Conservation (phyloP, 2,888 invertebrate species). For the Sympetrum striolatum region DNA sequence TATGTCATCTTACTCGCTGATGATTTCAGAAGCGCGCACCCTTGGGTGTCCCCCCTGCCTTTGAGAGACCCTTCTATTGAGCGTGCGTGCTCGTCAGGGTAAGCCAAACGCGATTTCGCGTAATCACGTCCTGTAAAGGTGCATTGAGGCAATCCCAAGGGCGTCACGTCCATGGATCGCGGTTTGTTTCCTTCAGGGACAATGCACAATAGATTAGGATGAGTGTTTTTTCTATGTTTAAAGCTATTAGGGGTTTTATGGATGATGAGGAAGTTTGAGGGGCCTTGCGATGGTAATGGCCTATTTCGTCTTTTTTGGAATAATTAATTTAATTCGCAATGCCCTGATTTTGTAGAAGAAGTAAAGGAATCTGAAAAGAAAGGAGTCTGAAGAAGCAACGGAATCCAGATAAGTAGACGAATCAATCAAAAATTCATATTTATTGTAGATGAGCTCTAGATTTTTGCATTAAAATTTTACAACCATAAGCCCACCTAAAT, state of each 20-base stretch:
- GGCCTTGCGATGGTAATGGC: too few species aligned
- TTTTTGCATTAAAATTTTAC: too few species aligned
- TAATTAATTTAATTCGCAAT: too few species aligned
- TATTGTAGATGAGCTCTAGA: too few species aligned
- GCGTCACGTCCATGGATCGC: not conserved
- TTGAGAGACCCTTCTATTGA: not conserved
- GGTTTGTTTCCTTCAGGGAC: not conserved
- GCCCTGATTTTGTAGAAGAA: too few species aligned
- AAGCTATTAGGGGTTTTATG: not conserved
- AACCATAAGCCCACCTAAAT: too few species aligned
- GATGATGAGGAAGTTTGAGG: not conserved
- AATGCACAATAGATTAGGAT: not conserved
- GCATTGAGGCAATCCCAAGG: not conserved
- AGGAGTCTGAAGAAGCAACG: too few species aligned
- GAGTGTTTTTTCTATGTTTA: not conserved
- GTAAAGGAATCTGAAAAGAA: too few species aligned
- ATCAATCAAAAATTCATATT: too few species aligned
- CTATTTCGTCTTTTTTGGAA: too few species aligned
- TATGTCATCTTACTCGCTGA: not conserved
- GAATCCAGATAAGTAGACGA: too few species aligned
- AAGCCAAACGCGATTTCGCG: not conserved
- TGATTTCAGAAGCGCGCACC: not conserved
- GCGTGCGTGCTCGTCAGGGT: not conserved
- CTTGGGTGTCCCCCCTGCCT: not conserved
- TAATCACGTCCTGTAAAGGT: not conserved